A percentile compares a stretch with the other conserved stretches of the same genome.
Conservation (phyloP, 2,113 vertebrate species). For the Lanius ludovicianus region DNA sequence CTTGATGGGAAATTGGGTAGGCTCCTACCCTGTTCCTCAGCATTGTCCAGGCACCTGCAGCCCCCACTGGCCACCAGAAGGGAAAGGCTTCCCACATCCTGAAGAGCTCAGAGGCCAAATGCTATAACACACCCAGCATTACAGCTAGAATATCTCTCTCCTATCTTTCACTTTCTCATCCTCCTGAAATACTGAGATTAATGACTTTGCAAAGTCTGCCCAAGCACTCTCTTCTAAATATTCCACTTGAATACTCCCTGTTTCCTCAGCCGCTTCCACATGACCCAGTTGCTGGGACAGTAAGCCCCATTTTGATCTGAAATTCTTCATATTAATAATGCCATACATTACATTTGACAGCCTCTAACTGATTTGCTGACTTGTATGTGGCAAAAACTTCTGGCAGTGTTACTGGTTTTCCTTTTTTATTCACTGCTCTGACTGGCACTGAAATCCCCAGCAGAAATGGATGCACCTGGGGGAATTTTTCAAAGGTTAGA, state of each 20-base stretch:
- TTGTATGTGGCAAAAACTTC: conserved; percentile 15
- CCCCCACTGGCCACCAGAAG: neutral
- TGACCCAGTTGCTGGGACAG: neutral
- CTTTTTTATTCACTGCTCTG: conserved; percentile 49
- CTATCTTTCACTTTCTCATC: neutral
- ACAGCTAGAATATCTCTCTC: neutral
- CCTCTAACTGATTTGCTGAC: conserved; percentile 23
- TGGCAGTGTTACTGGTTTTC: conserved; percentile 24
- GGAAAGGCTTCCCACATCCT: neutral
- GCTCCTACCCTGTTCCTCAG: neutral
- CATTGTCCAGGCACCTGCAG: neutral
- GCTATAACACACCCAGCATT: neutral
- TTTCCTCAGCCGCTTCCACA: neutral
- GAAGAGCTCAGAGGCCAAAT: neutral
- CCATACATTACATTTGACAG: conserved; percentile 54
- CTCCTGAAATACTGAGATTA: neutral
- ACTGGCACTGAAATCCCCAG: conserved; percentile 35
- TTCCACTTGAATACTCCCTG: neutral
- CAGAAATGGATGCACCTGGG: neutral
- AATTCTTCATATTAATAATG: conserved; percentile 52
- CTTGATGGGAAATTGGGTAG: neutral
- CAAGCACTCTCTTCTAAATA: neutral
- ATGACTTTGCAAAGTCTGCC: neutral
- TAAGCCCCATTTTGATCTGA: neutral
- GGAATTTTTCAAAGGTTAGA: conserved; percentile 54